Conservation (phyloP, 2,113 vertebrate genomes). For the Aptenodytes patagonicus region DNA sequence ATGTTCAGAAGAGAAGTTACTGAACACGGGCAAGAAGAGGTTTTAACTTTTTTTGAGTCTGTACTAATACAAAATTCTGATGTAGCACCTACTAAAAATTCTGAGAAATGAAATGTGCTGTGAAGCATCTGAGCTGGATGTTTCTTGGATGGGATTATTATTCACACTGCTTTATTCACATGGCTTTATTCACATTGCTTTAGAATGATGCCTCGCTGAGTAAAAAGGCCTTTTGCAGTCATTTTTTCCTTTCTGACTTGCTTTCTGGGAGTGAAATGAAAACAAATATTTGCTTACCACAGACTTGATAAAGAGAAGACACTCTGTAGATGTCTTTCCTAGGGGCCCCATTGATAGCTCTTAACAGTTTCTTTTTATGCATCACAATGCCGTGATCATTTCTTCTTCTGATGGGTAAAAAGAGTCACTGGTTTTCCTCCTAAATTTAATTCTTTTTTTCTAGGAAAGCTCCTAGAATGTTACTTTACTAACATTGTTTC, state of each 20-base stretch:
- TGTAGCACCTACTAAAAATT: neutral
- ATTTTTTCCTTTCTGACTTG: neutral
- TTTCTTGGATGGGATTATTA: neutral
- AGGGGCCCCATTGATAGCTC: neutral
- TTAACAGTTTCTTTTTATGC: neutral
- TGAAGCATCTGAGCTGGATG: neutral
- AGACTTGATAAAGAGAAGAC: neutral
- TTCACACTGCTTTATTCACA: neutral
- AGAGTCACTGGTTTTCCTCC: neutral
- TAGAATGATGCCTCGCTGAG: accelerated
- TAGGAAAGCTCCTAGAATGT: neutral
- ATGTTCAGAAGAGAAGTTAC: neutral
- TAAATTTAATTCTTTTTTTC: neutral
- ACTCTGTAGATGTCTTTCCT: neutral
- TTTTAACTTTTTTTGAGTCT: neutral
- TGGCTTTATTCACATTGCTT: neutral
- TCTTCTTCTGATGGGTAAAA: neutral
- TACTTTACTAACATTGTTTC: neutral
- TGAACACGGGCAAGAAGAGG: neutral
- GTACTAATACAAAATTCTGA: neutral
- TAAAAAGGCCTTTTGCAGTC: neutral
- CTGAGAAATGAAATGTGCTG: neutral
- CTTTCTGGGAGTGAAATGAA: neutral
- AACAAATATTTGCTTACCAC: neutral
- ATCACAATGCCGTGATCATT: neutral